These are phyloP conservation scores for Homarus americanus DNA, from an alignment of 1,140 invertebrate species.

Conservation along the genomic window DNA sequence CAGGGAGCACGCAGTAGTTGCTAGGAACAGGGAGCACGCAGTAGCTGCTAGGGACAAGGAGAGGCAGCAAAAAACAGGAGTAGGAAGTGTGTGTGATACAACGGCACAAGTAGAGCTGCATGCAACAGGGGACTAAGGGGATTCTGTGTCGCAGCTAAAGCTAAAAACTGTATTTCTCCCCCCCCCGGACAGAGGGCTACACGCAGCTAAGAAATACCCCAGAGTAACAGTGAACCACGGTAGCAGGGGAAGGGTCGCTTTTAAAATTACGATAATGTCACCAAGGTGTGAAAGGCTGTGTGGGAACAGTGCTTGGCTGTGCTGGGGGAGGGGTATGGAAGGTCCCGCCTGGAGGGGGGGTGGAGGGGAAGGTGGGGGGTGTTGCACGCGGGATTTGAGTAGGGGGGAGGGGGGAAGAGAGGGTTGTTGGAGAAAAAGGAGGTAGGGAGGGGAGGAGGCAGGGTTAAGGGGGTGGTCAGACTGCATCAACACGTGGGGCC, in stretches of 20 bases:
- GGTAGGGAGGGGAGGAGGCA: not conserved
- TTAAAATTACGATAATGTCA: constrained; percentile 37
- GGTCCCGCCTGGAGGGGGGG: not conserved
- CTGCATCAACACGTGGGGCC: no score
- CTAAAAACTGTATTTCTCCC: no score
- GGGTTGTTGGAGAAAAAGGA: not conserved
- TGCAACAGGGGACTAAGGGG: not conserved
- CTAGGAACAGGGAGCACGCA: no score
- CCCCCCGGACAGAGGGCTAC: no score
- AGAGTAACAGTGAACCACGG: no score
- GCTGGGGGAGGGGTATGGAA: not conserved
- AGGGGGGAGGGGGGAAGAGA: not conserved
- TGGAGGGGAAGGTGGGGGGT: not conserved
- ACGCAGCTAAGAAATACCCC: no score
- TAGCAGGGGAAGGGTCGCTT: not conserved
- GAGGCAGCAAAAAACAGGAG: not conserved
- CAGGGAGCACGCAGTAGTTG: no score
- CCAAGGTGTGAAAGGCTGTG: constrained; percentile 29
- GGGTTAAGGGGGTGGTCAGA: not conserved
- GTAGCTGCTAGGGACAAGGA: no score
- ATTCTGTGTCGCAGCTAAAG: no score
- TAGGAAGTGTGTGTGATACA: no score
- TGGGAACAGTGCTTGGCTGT: constrained; percentile 30
- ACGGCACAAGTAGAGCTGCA: not conserved
- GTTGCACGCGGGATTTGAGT: no score